Conservation (phyloP, 2,888 invertebrate genomes). For the Operophtera brumata region DNA sequence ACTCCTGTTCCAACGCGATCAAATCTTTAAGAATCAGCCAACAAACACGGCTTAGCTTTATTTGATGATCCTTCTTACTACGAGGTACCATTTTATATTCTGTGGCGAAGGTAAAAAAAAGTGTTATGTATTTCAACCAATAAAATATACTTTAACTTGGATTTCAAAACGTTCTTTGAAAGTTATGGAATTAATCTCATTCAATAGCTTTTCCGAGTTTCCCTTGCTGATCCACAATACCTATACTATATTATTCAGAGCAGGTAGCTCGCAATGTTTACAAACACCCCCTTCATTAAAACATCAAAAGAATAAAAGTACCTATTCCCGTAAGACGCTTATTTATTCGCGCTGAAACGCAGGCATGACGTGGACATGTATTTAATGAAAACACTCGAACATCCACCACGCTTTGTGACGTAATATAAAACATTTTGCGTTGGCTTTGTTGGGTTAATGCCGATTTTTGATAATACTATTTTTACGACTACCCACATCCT, state of each 20-base stretch:
- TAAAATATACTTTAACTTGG: no score
- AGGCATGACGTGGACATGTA: constrained; percentile 42
- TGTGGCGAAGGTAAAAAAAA: no score
- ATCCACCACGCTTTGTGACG: constrained; percentile 23
- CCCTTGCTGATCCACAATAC: background rate
- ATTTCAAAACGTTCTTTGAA: no score
- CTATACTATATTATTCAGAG: constrained; percentile 3
- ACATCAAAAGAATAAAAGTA: constrained; percentile 48
- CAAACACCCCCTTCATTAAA: constrained; percentile 36
- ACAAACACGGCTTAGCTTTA: no score
- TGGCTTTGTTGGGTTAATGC: constrained; percentile 20
- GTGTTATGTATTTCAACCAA: no score
- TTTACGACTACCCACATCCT: no score
- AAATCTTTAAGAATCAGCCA: no score
- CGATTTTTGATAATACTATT: constrained; percentile 1
- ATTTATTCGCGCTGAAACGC: constrained; percentile 58
- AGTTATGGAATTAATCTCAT: background rate
- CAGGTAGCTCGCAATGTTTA: constrained; percentile 20
- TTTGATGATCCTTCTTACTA: no score
- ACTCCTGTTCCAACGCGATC: no score
- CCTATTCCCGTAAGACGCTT: constrained; percentile 50
- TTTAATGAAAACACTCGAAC: constrained; percentile 30
- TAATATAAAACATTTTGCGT: constrained; percentile 29
- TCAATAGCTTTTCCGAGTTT: background rate
- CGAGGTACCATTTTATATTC: no score